Base-by-base conservation (phyloP, 2,888 invertebrate genomes). In the Idaea aversata region DNA sequence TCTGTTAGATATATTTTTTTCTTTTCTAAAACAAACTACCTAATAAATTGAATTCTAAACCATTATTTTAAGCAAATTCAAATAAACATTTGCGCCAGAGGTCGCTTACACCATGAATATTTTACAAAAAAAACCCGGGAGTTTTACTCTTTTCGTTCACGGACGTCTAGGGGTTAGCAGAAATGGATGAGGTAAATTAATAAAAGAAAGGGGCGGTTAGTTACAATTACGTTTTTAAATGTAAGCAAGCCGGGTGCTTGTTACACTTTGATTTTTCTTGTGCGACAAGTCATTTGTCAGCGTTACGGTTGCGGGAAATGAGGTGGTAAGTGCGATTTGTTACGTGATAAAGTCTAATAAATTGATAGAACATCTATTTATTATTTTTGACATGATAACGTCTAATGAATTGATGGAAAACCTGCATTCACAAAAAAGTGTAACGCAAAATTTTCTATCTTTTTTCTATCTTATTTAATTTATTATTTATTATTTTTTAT, bases 141-240 rank as follows among this genome's bases (percentile, higher is more conserved):
- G 70, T 86, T 86, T 84, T 82, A 82, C 82, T 85, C 79, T 78
- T 85, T 82, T 77, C 76, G 75, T 76, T 75, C 75, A 77, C 78
- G 85, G 87, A 86, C 84, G 75, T 83, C 78, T 79, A 77, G 81
- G 81, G 85, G 85, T 76, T 79, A 82, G 79, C 80, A 77, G 78
- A 82, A 83, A 91, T 88, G 86, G 89, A 92, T 88, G 92, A 90
- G 88, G 82, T 89, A 88, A 91, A 92, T 92, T 91, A 92, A 92
- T 93, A 91, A 91, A 83, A 86, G 86, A 91, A 83, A 85, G 88
- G 90, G 83, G 85, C 85, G 92, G 92, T 93, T 93, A 90, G 90
- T 91, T 90, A 92, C 92, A 93, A 93, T 93, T 92, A 93, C 88
- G 85, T 86, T 90, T 93, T 92, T 91, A 90, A 91, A 91, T 90